Evolutionary conservation across 2,797 vertebrate genomes (phyloP), one percentile per base, ranked within the genome.

Genomic region (Scleropages formosus): DNA sequence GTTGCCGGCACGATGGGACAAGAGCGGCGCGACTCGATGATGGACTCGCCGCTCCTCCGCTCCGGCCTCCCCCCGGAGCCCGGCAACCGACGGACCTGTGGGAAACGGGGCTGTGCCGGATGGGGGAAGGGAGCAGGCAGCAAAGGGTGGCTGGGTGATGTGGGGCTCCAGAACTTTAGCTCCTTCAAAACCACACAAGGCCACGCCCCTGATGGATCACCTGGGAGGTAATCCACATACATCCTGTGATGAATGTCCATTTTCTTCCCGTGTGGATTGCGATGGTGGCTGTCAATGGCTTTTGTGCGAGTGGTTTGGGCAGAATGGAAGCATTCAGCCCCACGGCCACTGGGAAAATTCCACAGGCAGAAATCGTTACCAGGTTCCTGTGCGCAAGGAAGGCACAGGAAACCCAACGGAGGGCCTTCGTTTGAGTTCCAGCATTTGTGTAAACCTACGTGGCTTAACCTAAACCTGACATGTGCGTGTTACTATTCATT

Each of bases 1-100:
- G 75, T 87, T 86, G 87, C 87, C 86, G 87, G 85, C 85, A 84
- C 84, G 87, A 88, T 39, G 39, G 85, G 88, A 90, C 84, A 89
- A 85, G 82, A 84, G 80, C 69, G 78, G 84, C 78, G 82, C 81
- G 84, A 79, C 0, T 80, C 47, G 88, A 89, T 89, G 89, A 92
- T 86, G 89, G 89, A 92, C 88, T 86, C 83, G 83, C 80, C 82
- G 81, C 85, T 86, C 72, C 9, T 82, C 82, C 85, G 81, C 77
- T 76, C 80, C 80, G 80, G 79, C 79, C 70, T 83, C 81, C 83
- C 85, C 74, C 68, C 46, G 71, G 71, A 61, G 3, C 53, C 53
- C 51, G 26, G 63, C 51, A n/a, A 47, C 47, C 66, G 46, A 15
- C 26, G 66, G 20, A 26, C 39, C 20, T 68, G 12, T 67, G 65